A percentile compares a stretch with the other conserved stretches of the same genome.
These are phyloP conservation scores for Stenurella melanura DNA, from an alignment of 2,888 invertebrate species.

Conservation along the genomic window DNA sequence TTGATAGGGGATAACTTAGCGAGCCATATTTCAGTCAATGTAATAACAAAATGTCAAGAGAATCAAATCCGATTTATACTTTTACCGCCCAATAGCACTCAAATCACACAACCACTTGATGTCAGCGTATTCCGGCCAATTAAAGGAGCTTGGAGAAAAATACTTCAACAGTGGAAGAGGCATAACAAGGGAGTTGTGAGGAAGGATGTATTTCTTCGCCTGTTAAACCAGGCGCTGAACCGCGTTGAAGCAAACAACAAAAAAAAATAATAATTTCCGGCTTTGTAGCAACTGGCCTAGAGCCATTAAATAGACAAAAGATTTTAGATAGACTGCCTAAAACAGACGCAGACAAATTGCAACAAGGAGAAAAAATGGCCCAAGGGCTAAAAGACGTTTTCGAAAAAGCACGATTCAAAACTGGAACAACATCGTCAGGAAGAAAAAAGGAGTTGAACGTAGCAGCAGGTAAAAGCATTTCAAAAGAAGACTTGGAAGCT, in stretches of 20 bases:
- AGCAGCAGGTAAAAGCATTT: constrained; percentile 1
- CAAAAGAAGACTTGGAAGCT: background rate
- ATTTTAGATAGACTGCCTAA: background rate
- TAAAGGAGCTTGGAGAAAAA: no score
- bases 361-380: background rate
- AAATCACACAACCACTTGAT: no score
- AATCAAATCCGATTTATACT: no score
- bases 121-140: no score
- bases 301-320: background rate
- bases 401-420: background rate
- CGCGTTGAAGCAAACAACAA: background rate
- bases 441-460: background rate
- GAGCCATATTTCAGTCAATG: no score
- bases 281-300: background rate
- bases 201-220: background rate
- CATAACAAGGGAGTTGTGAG: background rate
- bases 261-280: no score
- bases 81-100: no score
- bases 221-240: background rate
- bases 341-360: constrained; percentile 2
- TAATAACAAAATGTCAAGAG: no score
- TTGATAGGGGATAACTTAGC: no score
- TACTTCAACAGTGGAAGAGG: background rate
- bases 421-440: background rate
- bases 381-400: background rate